Base-by-base conservation (phyloP, 2,797 vertebrate species). In the Urosaurus nigricauda region DNA sequence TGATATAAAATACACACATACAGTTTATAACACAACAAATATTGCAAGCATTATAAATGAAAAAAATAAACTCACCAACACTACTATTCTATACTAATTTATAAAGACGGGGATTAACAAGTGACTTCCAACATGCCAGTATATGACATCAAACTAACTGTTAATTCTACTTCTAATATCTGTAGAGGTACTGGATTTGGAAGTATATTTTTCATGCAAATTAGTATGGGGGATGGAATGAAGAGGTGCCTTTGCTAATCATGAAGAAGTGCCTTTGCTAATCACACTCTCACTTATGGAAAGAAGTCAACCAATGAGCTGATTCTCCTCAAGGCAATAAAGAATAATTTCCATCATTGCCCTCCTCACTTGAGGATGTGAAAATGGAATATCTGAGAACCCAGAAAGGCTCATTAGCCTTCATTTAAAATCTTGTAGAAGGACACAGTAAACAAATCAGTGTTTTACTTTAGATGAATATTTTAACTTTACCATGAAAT, bases 401-500 rank as follows among this genome's bases (percentile, higher is more conserved):
- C 19, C 5, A 60, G n/a, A 79, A 85, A 84, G 32, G 84, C 26
- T 74, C 37, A 26, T 5, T 5, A 90, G 37, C 88, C 90, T 89
- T 85, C 65, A 84, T 29, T 80, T 35, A 78, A 84, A 90, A 91
- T 79, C 84, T 19, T 86, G 37, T 11, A 83, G 51, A 19, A 4
- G 78, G 13, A 56, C 29, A 87, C 51, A 90, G n/a, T 89, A 63
- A 58, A 86, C 29, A 68, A 32, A 85, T 24, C 40, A 84, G 87
- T 79, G 89, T 2, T 0, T 5, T 92, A 91, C 2, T 58, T 37
- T n/a, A 87, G 11, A 86, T 2, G 89, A 91, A 26, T 9, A 89
- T 71, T 73, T 91, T 88, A 90, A 56, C 90, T 83, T 88, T 85
- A 88, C 1, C 2, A 24, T 86, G 77, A 88, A 37, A 92, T 51